Base-by-base conservation (phyloP, 1,140 invertebrate genomes). In the Leguminivora glycinivorella region DNA sequence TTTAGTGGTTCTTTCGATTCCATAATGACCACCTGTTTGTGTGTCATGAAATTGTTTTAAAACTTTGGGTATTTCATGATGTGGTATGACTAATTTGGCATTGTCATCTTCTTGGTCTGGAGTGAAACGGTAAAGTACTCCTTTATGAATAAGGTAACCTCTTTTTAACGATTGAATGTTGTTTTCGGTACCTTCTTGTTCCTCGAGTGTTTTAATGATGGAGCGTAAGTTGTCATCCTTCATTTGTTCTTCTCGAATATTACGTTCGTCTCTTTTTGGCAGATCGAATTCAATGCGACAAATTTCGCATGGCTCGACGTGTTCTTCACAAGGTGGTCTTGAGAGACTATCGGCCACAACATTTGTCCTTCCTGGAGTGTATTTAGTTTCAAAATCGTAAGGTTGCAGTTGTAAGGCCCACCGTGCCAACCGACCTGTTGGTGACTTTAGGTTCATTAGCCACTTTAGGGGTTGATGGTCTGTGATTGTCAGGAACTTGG, bases 401-500 rank as follows among this genome's bases (percentile, higher is more conserved):
- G 78, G 22, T 58, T 89, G 81, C 4, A 89, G 40, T 9, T 71
- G 47, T 6, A 88, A 60, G 4, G 81, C 79, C 81, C 84, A 88
- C 5, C 82, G 24, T 1, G 74, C 75, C 12, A 90, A 24, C 7
- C 84, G 56, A 19, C 83, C 85, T 1, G 73, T 85, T 3, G 86
- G 84, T 19, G 90, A 78, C 71, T 89, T 92, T 0, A 92, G 75
- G 1, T 79, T 77, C n/a, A 85, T 72, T 0, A 94, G 76, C 88
- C 90, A 94, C 24, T 75, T 76, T 17, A 94, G 69, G 0, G 92
- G 90, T 66, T 92, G 89, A 67, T 93, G 92, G 71, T 87, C 82
- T 5, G 70, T 79, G 10, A 74, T 69, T 3, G 92, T 75, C 3
- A 29, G 81, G 88, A 75, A 93, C 88, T 73, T 73, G 14, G 66